Base-by-base conservation (phyloP, 2,797 vertebrate genomes). In the Acanthurus leucopareius region DNA sequence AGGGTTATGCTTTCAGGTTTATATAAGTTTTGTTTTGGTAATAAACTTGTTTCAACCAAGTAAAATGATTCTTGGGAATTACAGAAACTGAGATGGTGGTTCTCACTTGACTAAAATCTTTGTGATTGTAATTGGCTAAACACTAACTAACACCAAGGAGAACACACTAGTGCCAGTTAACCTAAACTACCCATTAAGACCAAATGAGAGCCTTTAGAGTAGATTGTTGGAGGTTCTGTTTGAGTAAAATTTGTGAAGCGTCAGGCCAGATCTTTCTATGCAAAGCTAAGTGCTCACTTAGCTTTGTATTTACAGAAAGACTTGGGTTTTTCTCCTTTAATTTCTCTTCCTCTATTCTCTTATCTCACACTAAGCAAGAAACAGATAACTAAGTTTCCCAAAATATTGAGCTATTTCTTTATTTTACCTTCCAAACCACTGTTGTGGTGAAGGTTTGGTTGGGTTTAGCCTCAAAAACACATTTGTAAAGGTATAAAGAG, bases 1-100 rank as follows among this genome's bases (percentile, higher is more conserved):
- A 32, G 28, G 28, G 28, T 78, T 66, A 51, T 59, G 63, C 17
- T 67, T 73, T 19, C 20, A 42, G 56, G 3, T 72, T 67, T 62
- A 59, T 57, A 13, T 3, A 4, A 17, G 3, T 44, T 73, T 67
- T 25, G 15, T 61, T 76, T 74, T 47, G 17, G 13, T 66, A 40
- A 45, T 14, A 62, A 11, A 54, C 49, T 44, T 57, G 35, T 19
- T 35, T 28, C 54, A 40, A 19, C 40, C 67, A 9, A 49, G 71
- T 22, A 16, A 35, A 45, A 5, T 22, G 10, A 52, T 25, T 54
- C 40, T 7, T 51, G 14, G 20, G n/a, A 47, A 48, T 68, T 58
- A 20, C 22, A 49, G 20, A 0, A 0, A 62, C 10, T 19, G 8
- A 62, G 17, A 38, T 35, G 35, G 16, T 63, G 2, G 40, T 20